Percentiles rank a stretch among this genome's conserved stretches.
These are phyloP conservation scores for Drosophila paulistorum DNA, from an alignment of 1,140 invertebrate genomes.

Conservation along the genomic window DNA sequence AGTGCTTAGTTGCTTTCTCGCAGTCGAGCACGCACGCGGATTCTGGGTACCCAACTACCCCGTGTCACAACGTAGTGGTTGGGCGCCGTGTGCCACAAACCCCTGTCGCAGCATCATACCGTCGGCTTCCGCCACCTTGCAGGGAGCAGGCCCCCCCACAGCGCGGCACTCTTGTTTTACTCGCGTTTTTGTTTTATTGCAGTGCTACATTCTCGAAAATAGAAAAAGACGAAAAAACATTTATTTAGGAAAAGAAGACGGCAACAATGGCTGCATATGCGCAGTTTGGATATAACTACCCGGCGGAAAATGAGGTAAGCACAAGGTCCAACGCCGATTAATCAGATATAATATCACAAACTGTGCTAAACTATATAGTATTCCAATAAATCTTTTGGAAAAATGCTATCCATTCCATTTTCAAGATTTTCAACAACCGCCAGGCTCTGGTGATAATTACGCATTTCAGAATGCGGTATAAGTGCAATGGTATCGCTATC, in stretches of 20 bases:
- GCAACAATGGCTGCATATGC: conserved; percentile 82
- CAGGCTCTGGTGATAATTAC: conserved; percentile 69
- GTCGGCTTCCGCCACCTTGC: conserved; percentile 50
- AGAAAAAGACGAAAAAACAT: conserved; percentile 7
- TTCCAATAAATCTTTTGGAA: too few relatives aligned
- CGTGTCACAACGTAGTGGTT: neutral
- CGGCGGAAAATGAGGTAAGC: conserved; percentile 81
- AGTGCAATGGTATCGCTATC: neutral
- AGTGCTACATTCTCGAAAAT: neutral
- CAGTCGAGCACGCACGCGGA: conserved; percentile 64
- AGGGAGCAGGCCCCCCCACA: conserved; percentile 54
- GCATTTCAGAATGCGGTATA: conserved; percentile 5
- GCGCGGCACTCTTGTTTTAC: conserved; percentile 50
- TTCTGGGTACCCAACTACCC: conserved; percentile 29
- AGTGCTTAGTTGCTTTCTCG: conserved; percentile 70
- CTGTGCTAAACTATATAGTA: too few relatives aligned
- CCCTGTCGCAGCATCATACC: conserved; percentile 45
- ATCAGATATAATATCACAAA: neutral
- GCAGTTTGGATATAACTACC: conserved; percentile 82
- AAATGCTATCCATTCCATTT: neutral
- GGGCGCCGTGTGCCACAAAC: conserved; percentile 8
- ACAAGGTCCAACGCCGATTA: neutral
- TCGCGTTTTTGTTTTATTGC: conserved; percentile 43
- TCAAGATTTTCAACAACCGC: neutral
- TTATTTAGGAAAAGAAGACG: conserved; percentile 35